These are phyloP conservation scores for Harpegnathos saltator DNA, from an alignment of 1,140 invertebrate species.

Conservation along the genomic window DNA sequence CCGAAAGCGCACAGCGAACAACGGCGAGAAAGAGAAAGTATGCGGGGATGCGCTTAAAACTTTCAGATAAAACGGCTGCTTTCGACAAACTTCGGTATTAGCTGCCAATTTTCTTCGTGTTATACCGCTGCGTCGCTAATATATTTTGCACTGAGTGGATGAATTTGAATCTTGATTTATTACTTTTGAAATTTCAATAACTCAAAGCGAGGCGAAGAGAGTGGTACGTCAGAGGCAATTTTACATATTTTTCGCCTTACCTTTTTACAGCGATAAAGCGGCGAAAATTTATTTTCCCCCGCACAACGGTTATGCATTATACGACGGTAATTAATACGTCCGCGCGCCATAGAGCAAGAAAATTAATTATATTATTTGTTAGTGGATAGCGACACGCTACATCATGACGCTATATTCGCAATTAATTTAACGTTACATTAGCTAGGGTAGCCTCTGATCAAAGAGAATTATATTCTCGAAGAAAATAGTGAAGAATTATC, in stretches of 20 bases:
- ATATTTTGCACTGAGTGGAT: not conserved
- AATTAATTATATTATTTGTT: constrained; percentile 32
- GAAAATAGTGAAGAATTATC: not conserved
- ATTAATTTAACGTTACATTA: constrained; percentile 23
- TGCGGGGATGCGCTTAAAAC: constrained; percentile 30
- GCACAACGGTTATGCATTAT: not conserved
- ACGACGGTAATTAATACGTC: constrained; percentile 8
- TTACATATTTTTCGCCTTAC: not conserved
- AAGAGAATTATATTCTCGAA: not conserved
- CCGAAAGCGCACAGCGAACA: constrained; percentile 24
- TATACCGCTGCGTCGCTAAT: not conserved
- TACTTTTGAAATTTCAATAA: not conserved
- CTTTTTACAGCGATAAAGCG: not conserved
- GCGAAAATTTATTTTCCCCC: not conserved
- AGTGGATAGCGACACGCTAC: not conserved
- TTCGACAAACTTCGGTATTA: constrained; percentile 25
- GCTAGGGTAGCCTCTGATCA: not conserved
- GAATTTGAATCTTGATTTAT: constrained; percentile 8
- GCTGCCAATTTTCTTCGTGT: not conserved
- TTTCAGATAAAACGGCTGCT: constrained; percentile 28
- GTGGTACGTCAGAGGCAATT: not conserved
- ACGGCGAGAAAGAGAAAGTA: constrained; percentile 34
- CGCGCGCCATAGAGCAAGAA: not conserved
- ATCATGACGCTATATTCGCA: constrained; percentile 20
- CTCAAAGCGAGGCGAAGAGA: not conserved